Base-by-base conservation (phyloP, 1,140 invertebrate species). In the Chironomus striatipennis region DNA sequence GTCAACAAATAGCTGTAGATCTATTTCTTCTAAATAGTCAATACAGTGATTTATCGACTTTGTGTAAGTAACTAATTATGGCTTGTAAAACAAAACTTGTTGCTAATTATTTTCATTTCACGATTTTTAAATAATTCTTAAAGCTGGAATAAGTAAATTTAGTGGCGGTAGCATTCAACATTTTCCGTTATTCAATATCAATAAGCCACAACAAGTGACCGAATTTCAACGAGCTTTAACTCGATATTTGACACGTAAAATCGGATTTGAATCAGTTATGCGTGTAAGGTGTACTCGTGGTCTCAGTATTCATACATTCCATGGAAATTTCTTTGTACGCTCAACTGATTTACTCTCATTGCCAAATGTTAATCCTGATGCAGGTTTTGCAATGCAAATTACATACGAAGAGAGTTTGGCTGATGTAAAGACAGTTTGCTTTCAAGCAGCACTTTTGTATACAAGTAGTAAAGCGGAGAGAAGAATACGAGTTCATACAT, bases 261-360 rank as follows among this genome's bases (percentile, higher is more conserved):
- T 99, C 77, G 98, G 98, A 43, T 98, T 99, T 82, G 98, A 99
- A 84, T 94, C 98, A 57, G 98, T 99, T 0, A 97, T 99, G 95
- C 88, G 98, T 79, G 91, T 99, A 75, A 87, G 98, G 6, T 99
- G 96, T 81, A 97, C 96, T 8, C 88, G 91, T 82, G 94, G 98
- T 17, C 83, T 99, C 67, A 88, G 93, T 43, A 96, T 99, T 77
- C 96, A 99, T 82, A 97, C 96, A 77, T 99, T 99, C 87, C 97
- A 99, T 85, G 98, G 98, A 9, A 99, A 99, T 83, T 98, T 98
- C 87, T 99, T 99, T 85, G 97, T 99, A 47, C 87, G 98, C 18
- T 98, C 97, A 0, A 98, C 97, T 5, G 98, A 99, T 85, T 85
- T 99, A 17, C 84, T 99, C 18, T 96, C 95, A 43, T 84, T 99